Percentiles rank a stretch among this genome's conserved stretches.
These are phyloP conservation scores for Scolopax bukidnonensis DNA, from an alignment of 2,797 vertebrate genomes.

Conservation along the genomic window DNA sequence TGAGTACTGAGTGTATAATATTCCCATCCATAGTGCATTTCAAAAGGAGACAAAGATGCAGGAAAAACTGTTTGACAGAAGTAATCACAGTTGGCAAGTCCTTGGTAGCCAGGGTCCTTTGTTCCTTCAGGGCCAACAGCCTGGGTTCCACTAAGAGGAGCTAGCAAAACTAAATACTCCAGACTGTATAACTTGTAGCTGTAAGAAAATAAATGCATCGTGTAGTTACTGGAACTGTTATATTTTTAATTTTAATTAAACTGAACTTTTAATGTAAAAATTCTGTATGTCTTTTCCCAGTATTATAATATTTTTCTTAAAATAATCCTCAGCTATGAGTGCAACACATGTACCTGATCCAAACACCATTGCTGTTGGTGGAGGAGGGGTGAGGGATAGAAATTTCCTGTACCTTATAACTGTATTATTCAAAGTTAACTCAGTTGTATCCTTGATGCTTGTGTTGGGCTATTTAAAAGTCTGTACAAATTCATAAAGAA, in stretches of 20 bases:
- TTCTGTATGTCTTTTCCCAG: neutral
- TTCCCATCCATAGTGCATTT: neutral
- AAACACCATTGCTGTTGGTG: too few species aligned
- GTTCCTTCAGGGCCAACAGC: neutral
- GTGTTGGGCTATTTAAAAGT: neutral
- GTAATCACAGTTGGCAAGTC: neutral
- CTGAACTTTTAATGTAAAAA: neutral
- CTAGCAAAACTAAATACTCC: neutral
- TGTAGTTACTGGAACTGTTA: neutral
- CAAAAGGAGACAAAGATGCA: neutral
- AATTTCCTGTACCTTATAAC: neutral
- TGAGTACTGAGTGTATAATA: neutral
- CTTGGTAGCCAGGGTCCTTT: neutral
- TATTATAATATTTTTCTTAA: neutral
- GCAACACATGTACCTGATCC: neutral
- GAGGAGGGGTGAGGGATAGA: neutral
- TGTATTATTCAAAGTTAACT: neutral
- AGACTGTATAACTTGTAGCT: neutral
- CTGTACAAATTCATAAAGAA: neutral
- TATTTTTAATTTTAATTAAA: neutral
- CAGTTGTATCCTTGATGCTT: neutral
- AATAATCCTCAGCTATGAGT: neutral
- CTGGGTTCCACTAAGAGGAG: neutral
- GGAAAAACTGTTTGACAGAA: neutral
- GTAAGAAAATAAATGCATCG: neutral